These are phyloP conservation scores for Macropus fuliginosus DNA, from an alignment of 2,797 vertebrate genomes.

Conservation along the genomic window DNA sequence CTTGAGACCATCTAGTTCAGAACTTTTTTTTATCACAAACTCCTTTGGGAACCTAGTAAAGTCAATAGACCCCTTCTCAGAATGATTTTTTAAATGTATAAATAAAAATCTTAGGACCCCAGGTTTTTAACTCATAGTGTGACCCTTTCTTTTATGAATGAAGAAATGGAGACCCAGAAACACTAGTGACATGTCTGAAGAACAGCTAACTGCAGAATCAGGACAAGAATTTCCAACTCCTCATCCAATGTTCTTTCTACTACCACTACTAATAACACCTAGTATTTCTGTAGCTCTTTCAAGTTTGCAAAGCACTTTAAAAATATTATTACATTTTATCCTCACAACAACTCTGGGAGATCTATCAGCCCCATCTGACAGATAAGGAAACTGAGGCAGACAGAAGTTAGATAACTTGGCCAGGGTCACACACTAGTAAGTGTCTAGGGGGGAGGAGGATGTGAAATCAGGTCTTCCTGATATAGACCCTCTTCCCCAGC, in stretches of 20 bases:
- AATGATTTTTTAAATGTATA: not conserved
- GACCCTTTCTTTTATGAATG: not conserved
- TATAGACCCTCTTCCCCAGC: not conserved
- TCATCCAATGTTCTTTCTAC: not conserved
- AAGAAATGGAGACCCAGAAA: not conserved
- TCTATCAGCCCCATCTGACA: not conserved
- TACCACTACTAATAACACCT: not conserved
- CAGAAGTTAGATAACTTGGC: not conserved
- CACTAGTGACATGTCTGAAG: not conserved
- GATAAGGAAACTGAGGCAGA: not conserved
- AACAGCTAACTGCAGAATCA: not conserved
- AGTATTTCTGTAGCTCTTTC: not conserved
- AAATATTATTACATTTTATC: not conserved
- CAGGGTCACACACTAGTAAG: not conserved
- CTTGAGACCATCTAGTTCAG: not conserved
- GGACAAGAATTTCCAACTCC: not conserved
- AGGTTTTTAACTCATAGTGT: not conserved
- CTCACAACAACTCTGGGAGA: not conserved
- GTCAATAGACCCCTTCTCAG: not conserved
- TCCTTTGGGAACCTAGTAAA: not conserved
- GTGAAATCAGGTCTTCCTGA: not conserved
- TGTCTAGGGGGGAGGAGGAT: not conserved
- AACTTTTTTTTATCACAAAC: not conserved
- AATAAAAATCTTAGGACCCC: not conserved
- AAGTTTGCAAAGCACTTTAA: not conserved